Conservation (phyloP, 2,888 invertebrate species). For the Drosophila longiperda region DNA sequence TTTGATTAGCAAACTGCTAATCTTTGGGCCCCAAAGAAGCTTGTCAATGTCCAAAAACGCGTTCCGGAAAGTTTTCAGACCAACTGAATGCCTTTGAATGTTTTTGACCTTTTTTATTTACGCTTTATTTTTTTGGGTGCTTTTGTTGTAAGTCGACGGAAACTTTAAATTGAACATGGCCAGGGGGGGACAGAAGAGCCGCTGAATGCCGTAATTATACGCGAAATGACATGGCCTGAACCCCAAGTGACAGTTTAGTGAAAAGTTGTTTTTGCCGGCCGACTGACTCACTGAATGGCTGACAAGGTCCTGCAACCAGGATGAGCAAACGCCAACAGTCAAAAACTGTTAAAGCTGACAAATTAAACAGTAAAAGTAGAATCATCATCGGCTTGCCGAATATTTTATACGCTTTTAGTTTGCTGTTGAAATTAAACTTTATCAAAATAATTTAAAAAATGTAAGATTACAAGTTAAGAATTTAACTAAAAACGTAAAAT, state of each 20-base stretch:
- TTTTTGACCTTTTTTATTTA: slow-evolving; percentile 48
- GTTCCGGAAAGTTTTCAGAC: background rate
- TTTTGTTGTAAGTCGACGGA: slow-evolving; percentile 27
- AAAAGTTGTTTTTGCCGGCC: slow-evolving; percentile 66
- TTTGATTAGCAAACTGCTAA: slow-evolving; percentile 10
- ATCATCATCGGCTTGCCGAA: background rate
- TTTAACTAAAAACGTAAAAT: background rate
- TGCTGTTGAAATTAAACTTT: too few relatives aligned
- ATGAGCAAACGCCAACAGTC: slow-evolving; percentile 34
- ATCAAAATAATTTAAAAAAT: too few relatives aligned
- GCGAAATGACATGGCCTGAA: slow-evolving; percentile 72
- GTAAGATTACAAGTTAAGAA: background rate
- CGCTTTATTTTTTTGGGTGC: background rate
- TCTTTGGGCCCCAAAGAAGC: background rate
- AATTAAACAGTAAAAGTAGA: slow-evolving; percentile 48
- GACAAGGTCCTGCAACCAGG: slow-evolving; percentile 47
- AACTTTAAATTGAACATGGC: slow-evolving; percentile 70
- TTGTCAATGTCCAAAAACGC: slow-evolving; percentile 31
- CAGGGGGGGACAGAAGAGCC: slow-evolving; percentile 5
- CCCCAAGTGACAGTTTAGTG: slow-evolving; percentile 70
- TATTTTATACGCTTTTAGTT: background rate
- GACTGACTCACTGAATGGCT: slow-evolving; percentile 27
- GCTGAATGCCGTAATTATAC: slow-evolving; percentile 66
- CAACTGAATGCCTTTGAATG: slow-evolving; percentile 36
- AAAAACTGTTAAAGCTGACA: slow-evolving; percentile 56